phyloP scores from a whole-genome alignment of 2,888 invertebrate genomes.

The Sesia bembeciformis region DNA sequence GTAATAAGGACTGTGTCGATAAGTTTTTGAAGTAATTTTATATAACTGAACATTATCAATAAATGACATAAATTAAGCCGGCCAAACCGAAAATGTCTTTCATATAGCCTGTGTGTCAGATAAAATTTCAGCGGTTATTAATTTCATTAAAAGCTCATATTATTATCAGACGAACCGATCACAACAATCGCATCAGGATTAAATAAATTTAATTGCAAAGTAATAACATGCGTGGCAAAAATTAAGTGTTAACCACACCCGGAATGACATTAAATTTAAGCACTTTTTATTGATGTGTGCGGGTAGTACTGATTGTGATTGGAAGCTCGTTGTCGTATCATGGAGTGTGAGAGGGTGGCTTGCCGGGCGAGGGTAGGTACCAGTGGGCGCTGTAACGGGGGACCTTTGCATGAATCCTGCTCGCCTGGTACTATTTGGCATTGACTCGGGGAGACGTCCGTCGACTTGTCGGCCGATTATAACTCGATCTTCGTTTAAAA shows the following conservation, averaged over 20 bases:
- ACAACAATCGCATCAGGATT: constrained; percentile 51
- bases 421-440: constrained; percentile 69
- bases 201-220: constrained; percentile 66
- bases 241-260: constrained; percentile 67
- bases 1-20: too few relatives aligned
- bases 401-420: constrained; percentile 33
- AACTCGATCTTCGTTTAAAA: too few relatives aligned
- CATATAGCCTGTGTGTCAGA: not conserved
- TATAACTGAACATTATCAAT: too few relatives aligned
- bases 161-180: constrained; percentile 40
- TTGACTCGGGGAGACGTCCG: constrained; percentile 56
- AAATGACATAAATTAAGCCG: not conserved
- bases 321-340: constrained; percentile 24
- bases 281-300: constrained; percentile 44
- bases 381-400: constrained; percentile 21
- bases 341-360: not conserved
- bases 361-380: not conserved
- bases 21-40: too few relatives aligned
- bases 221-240: constrained; percentile 61
- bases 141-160: constrained; percentile 61
- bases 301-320: constrained; percentile 64
- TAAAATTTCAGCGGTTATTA: constrained; percentile 27
- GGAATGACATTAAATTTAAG: constrained; percentile 70
- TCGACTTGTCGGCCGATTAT: too few relatives aligned
- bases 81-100: not conserved